phyloP scores from a whole-genome alignment of 2,113 vertebrate species.

The Steatornis caripensis region DNA sequence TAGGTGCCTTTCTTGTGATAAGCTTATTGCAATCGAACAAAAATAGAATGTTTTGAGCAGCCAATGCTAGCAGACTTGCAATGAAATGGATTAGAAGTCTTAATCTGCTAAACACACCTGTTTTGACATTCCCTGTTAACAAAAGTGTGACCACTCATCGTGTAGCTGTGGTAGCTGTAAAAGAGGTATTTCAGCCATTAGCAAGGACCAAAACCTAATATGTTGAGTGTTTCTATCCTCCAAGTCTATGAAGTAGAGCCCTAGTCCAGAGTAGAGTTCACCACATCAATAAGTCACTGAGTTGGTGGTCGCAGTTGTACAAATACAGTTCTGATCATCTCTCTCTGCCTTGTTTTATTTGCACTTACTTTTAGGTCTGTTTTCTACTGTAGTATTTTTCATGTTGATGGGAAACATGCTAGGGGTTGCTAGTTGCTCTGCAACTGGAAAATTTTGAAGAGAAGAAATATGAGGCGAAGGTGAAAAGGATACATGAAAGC shows the following conservation, averaged over 20 bases:
- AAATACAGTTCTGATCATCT: background rate
- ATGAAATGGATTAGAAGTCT: background rate
- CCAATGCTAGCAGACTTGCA: background rate
- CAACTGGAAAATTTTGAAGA: background rate
- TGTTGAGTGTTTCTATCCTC: background rate
- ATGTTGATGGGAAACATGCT: background rate
- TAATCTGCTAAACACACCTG: background rate
- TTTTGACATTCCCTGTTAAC: background rate
- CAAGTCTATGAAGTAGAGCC: background rate
- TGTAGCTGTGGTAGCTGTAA: background rate
- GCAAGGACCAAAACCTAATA: background rate
- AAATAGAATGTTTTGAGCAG: background rate
- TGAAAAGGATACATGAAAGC: background rate
- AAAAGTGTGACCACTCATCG: background rate
- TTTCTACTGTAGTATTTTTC: background rate
- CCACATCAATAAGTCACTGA: background rate
- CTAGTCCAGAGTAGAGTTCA: background rate
- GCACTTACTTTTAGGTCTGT: background rate
- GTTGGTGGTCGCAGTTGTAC: rapidly evolving
- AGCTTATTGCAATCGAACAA: background rate
- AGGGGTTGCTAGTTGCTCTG: background rate
- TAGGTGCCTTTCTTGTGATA: conserved; percentile 12
- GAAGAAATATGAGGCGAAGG: background rate
- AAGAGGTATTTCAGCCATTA: background rate
- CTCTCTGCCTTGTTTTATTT: background rate